phyloP scores from a whole-genome alignment of 2,113 vertebrate species.

The Arvicanthis niloticus region DNA sequence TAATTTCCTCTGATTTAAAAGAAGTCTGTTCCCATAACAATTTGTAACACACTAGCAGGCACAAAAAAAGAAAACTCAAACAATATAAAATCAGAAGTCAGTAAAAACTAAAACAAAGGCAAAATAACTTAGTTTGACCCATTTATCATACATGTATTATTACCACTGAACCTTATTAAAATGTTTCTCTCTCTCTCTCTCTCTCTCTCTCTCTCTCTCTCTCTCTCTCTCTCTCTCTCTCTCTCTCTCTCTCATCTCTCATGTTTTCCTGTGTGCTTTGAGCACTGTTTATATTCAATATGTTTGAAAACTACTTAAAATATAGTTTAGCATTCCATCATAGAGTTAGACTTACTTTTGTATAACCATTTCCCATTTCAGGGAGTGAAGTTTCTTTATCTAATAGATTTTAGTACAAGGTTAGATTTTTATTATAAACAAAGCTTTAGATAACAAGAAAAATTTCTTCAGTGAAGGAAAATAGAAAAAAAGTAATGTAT shows the following conservation, averaged over 20 bases:
- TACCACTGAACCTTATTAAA: neutral
- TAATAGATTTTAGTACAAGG: neutral
- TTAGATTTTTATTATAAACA: neutral
- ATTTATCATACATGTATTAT: neutral
- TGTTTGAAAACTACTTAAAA: slow-evolving; percentile 2
- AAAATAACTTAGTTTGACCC: neutral
- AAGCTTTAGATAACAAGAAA: neutral
- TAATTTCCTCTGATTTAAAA: neutral
- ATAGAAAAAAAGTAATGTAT: neutral
- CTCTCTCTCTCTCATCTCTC: too few species aligned
- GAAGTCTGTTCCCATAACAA: neutral
- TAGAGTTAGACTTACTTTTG: neutral
- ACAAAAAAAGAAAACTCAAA: neutral
- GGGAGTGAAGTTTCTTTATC: neutral
- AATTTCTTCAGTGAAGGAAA: neutral
- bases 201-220: too few species aligned
- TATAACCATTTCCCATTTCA: neutral
- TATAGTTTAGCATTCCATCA: neutral
- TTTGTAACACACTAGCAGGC: neutral
- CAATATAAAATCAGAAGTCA: neutral
- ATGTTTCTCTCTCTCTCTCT: neutral
- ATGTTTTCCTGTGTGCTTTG: neutral
- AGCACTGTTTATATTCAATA: neutral
- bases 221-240: too few species aligned
- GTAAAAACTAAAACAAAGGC: neutral